These are phyloP conservation scores for Grantiella picta DNA, from an alignment of 2,113 vertebrate species.

Conservation along the genomic window DNA sequence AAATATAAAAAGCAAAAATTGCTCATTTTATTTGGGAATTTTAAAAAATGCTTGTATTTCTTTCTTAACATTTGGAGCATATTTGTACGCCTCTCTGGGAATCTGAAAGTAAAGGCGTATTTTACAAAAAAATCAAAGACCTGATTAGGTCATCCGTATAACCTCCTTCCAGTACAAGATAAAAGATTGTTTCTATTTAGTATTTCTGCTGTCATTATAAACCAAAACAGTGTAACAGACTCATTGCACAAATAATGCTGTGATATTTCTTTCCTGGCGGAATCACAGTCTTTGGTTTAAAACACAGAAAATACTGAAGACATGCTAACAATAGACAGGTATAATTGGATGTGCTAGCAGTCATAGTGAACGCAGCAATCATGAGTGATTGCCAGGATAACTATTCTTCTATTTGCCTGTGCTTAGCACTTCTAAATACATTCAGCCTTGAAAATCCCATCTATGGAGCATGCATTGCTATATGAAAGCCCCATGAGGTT, in stretches of 20 bases:
- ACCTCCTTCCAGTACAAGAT: background rate
- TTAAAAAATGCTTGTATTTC: background rate
- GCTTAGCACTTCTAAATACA: background rate
- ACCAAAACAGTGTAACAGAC: background rate
- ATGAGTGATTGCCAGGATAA: background rate
- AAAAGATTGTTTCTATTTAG: background rate
- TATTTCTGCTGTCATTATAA: background rate
- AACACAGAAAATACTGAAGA: background rate
- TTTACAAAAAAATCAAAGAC: background rate
- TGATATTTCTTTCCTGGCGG: background rate
- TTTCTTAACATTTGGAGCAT: background rate
- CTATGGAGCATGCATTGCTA: background rate
- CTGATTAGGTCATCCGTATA: background rate
- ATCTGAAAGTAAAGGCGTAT: background rate
- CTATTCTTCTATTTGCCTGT: background rate
- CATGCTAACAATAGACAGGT: background rate
- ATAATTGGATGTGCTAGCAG: background rate
- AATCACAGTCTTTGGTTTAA: background rate
- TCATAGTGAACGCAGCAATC: fast-evolving
- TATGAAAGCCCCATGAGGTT: background rate
- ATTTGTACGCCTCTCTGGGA: background rate
- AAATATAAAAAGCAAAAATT: background rate
- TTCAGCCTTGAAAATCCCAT: conserved; percentile 24
- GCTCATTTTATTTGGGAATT: background rate
- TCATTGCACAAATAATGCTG: background rate